These are phyloP conservation scores for Eciton burchellii DNA, from an alignment of 1,140 invertebrate species.

Conservation along the genomic window DNA sequence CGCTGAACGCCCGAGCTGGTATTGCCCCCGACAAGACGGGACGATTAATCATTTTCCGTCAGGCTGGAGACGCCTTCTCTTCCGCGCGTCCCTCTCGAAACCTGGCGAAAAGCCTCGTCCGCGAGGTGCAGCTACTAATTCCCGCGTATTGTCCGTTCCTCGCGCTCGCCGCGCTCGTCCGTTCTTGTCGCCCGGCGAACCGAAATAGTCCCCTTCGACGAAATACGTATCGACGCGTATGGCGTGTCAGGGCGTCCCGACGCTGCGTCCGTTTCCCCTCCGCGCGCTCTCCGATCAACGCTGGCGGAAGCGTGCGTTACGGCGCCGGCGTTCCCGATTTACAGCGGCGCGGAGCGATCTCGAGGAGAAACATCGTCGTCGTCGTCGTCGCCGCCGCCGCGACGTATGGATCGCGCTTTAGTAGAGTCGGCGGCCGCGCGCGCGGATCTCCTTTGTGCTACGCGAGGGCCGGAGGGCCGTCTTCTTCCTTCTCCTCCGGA, in stretches of 20 bases:
- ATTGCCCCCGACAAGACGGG: not conserved
- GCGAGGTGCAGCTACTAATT: conserved; percentile 24
- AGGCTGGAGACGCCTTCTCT: not conserved
- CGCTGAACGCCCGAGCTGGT: not conserved
- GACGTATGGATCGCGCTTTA: conserved; percentile 73
- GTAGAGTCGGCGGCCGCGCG: conserved; percentile 61
- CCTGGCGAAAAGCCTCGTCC: not conserved
- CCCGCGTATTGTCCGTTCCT: not conserved
- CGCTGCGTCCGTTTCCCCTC: not conserved
- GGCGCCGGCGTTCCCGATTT: conserved; percentile 53
- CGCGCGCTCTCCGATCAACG: not conserved
- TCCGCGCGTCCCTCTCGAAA: not conserved
- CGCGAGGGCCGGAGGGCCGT: conserved; percentile 72
- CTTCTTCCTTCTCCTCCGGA: conserved; percentile 70
- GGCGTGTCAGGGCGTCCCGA: conserved; percentile 9
- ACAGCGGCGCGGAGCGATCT: conserved; percentile 61
- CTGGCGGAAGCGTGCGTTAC: conserved; percentile 14
- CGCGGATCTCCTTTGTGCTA: conserved; percentile 73
- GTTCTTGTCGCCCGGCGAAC: not conserved
- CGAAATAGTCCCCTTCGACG: conserved; percentile 17
- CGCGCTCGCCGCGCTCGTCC: not conserved
- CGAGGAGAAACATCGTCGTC: conserved; percentile 29
- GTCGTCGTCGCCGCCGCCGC: too few relatives aligned
- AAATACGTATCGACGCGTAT: conserved; percentile 32
- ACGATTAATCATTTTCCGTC: conserved; percentile 1